phyloP scores from a whole-genome alignment of 2,113 vertebrate species.

The Sinocyclocheilus maitianheensis region DNA sequence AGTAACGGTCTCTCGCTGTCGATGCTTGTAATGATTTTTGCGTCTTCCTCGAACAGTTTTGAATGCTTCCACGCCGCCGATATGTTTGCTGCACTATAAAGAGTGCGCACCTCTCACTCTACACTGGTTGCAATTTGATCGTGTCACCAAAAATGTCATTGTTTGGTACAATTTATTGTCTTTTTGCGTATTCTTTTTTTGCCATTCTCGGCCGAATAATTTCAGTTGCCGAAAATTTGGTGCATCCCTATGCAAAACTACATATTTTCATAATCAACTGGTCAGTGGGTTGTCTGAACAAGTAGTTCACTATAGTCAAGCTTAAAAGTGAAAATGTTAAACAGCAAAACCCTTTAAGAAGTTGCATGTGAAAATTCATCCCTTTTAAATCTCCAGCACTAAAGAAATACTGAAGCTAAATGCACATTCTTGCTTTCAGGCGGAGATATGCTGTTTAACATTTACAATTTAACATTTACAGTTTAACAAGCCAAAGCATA shows the following conservation, averaged over 20 bases:
- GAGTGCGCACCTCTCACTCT: no score
- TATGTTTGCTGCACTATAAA: no score
- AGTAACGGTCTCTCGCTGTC: no score
- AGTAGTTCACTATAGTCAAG: not conserved
- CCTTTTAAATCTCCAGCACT: not conserved
- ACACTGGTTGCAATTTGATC: no score
- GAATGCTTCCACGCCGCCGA: no score
- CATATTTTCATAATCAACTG: not conserved
- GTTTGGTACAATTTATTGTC: no score
- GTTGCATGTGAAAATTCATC: not conserved
- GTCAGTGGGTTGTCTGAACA: not conserved
- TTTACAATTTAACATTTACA: not conserved
- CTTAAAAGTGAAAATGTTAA: not conserved
- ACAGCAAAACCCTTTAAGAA: not conserved
- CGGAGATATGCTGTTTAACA: not conserved
- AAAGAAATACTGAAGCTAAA: not conserved
- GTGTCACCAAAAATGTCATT: no score
- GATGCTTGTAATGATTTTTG: no score
- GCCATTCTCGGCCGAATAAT: no score
- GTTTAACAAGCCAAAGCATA: not conserved
- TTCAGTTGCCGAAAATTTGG: no score
- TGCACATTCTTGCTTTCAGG: not conserved
- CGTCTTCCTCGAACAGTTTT: no score
- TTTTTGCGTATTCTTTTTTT: no score
- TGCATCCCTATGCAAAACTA: not conserved